Evolutionary conservation across 2,797 vertebrate species (phyloP).

Genomic region (Pangasius macronema): DNA sequence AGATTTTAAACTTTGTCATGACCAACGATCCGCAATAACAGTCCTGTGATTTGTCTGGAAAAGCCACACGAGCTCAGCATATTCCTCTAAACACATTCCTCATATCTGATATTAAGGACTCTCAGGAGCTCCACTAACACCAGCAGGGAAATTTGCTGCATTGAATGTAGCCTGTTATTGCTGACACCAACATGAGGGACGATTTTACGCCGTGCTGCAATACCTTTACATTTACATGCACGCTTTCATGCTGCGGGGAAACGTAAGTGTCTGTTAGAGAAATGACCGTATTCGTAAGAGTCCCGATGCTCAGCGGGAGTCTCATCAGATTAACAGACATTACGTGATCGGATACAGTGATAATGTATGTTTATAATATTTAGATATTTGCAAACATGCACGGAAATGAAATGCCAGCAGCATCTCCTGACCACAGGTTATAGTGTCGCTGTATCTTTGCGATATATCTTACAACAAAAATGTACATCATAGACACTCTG

Average conservation of each 20-base stretch:
- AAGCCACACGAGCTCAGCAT: not conserved
- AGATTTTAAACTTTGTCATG: not conserved
- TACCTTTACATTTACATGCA: constrained; percentile 12
- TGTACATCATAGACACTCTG: not conserved
- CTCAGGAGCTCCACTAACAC: constrained; percentile 9
- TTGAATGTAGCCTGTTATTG: not conserved
- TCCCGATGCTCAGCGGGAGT: not conserved
- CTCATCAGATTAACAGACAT: not conserved
- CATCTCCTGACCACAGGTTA: not conserved
- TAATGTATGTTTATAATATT: not conserved
- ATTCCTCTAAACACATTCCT: not conserved
- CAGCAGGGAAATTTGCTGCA: not conserved
- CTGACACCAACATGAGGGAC: not conserved
- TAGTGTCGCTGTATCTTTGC: not conserved
- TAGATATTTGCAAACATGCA: not conserved
- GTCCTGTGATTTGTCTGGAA: not conserved
- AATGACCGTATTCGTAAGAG: not conserved
- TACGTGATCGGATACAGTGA: not conserved
- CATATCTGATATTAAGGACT: not conserved
- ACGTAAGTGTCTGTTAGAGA: not conserved
- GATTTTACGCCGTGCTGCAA: not conserved
- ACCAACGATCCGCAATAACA: not conserved
- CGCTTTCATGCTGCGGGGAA: not conserved
- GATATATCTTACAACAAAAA: not conserved
- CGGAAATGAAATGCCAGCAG: not conserved